Conservation (phyloP, 2,888 invertebrate genomes). For the Endotricha flammealis region DNA sequence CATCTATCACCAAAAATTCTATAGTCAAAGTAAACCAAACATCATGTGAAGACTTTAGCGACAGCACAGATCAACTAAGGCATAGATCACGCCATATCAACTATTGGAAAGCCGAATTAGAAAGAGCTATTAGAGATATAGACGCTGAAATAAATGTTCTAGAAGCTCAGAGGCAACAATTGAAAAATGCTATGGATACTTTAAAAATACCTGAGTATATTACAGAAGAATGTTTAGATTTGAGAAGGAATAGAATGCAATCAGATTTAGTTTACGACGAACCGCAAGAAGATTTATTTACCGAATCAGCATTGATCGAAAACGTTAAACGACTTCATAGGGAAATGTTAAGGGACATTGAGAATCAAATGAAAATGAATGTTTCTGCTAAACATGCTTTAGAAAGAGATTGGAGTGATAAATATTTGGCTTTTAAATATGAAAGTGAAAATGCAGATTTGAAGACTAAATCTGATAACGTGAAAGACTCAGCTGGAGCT, state of each 20-base stretch:
- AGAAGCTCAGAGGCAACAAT: slow-evolving; percentile 61
- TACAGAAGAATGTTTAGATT: slow-evolving; percentile 83
- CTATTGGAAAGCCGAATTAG: slow-evolving; percentile 66
- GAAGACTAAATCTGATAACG: slow-evolving; percentile 82
- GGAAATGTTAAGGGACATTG: slow-evolving; percentile 82
- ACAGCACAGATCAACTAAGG: slow-evolving; percentile 59
- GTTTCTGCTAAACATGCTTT: slow-evolving; percentile 86
- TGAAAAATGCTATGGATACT: slow-evolving; percentile 62
- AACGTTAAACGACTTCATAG: slow-evolving; percentile 81
- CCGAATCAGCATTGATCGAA: slow-evolving; percentile 83
- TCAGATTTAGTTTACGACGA: slow-evolving; percentile 85
- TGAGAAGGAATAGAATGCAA: slow-evolving; percentile 82
- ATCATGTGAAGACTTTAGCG: slow-evolving; percentile 56
- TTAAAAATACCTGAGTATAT: slow-evolving; percentile 55
- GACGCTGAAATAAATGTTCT: slow-evolving; percentile 55
- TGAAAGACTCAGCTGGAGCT: slow-evolving; percentile 88
- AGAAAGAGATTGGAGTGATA: slow-evolving; percentile 95
- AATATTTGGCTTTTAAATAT: slow-evolving; percentile 86
- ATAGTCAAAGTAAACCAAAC: slow-evolving; percentile 68
- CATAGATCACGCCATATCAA: slow-evolving; percentile 63
- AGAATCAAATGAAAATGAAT: slow-evolving; percentile 83
- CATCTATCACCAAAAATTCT: slow-evolving; percentile 62
- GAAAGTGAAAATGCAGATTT: slow-evolving; percentile 85
- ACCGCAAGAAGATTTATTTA: slow-evolving; percentile 85
- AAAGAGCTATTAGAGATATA: slow-evolving; percentile 62